These are phyloP conservation scores for Aurelia aurita DNA, from an alignment of 30 jellyfish, hydroid and myxozoan genomes.

Conservation along the genomic window DNA sequence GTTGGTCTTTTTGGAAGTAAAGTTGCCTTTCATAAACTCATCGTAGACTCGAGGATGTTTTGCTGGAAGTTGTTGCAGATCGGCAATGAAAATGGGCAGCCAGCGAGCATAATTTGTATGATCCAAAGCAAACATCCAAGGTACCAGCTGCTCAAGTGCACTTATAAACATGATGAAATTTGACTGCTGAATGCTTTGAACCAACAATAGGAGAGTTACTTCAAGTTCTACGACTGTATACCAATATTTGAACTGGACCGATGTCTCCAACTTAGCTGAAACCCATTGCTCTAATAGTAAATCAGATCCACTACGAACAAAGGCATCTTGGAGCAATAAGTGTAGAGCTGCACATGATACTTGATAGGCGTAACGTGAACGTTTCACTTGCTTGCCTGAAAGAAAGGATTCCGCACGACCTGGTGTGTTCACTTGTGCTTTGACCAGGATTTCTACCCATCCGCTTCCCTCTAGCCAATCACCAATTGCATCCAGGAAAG, in stretches of 20 bases:
- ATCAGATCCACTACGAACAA: background rate
- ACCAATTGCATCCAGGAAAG: conserved; percentile 56
- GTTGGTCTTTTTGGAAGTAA: background rate
- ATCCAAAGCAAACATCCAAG: conserved; percentile 37
- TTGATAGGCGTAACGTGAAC: conserved; percentile 58
- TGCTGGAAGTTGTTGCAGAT: background rate
- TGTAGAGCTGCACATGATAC: conserved; percentile 35
- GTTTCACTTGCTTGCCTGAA: background rate
- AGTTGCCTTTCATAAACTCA: background rate
- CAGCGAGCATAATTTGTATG: conserved; percentile 6
- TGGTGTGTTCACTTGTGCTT: conserved; percentile 50
- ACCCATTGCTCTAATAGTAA: conserved; percentile 1
- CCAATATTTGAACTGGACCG: conserved; percentile 47
- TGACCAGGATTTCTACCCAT: conserved; percentile 55
- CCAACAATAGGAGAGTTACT: conserved; percentile 4
- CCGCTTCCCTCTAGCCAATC: conserved; percentile 74
- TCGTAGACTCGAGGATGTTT: background rate
- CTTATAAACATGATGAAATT: background rate
- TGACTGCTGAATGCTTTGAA: conserved; percentile 10
- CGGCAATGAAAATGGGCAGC: background rate
- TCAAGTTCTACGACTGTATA: conserved; percentile 9
- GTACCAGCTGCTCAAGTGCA: background rate
- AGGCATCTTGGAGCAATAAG: conserved; percentile 9
- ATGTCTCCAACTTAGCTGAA: background rate
- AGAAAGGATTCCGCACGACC: conserved; percentile 49